Evolutionary conservation across 2,888 invertebrate genomes (phyloP), one percentile per base, ranked within the genome.

Genomic region (Erebia epiphron): DNA sequence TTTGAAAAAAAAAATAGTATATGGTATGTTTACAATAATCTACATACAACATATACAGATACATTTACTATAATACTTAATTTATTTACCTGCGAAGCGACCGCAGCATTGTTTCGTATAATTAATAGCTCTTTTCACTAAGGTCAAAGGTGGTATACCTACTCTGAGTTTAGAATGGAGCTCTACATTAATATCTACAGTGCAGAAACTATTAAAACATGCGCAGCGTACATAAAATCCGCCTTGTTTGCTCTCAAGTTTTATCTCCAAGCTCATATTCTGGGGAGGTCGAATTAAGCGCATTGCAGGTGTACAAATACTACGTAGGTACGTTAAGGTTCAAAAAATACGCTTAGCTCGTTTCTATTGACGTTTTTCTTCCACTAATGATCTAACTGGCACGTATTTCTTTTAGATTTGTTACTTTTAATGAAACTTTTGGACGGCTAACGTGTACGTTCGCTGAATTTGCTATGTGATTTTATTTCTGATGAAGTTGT

Each of bases 231-330:
- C 67, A 67, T 49, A 49, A 58, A 67, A 57, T 58, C 57, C 35
- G 16, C 21, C 61, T 64, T 74, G 70, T 69, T 73, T 71, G 68
- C 63, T 57, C 57, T 64, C 63, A 66, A 62, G 71, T 56, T 73
- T 71, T 69, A 70, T 72, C 70, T 70, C 70, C 57, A 58, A 65
- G 69, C 72, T 72, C 73, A 75, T 75, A 69, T 69, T 70, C 69
- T 70, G 70, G 70, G 70, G 73, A 75, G 75, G 75, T 75, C 75
- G 70, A 69, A 72, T 75, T 73, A 75, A 72, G 75, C 75, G 75
- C 75, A 75, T 68, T 75, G 75, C 75, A 73, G 75, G 72, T 75
- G 69, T 68, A 72, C 67, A 75, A 75, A 72, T 73, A 74, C 64
- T 54, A 56, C 16, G 58, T 64, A 69, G 43, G 26, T 21, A 70